These are phyloP conservation scores for Seira ritae DNA, from an alignment of 2,888 invertebrate genomes.

Conservation along the genomic window DNA sequence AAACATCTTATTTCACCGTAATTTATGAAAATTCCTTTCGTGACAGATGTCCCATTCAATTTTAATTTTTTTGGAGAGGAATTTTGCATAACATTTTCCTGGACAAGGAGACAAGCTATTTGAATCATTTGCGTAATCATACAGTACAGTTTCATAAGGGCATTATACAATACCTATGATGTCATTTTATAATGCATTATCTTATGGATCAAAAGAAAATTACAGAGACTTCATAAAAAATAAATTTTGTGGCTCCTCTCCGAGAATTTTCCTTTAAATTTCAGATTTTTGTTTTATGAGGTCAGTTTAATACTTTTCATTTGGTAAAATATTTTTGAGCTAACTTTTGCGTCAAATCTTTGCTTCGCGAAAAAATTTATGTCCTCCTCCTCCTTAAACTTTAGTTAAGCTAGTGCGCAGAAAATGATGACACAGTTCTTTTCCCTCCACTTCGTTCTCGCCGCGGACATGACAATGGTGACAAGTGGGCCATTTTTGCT, in stretches of 20 bases:
- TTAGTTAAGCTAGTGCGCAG: neutral
- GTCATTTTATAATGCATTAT: no score
- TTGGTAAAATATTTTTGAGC: no score
- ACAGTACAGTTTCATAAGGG: neutral
- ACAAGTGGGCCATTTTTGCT: conserved; percentile 52
- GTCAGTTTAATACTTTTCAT: neutral
- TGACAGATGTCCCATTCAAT: conserved; percentile 14
- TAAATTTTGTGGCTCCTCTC: no score
- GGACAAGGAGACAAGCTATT: conserved; percentile 1
- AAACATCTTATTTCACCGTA: neutral
- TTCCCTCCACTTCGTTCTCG: conserved; percentile 22
- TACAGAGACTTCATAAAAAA: no score
- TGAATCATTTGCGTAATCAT: neutral
- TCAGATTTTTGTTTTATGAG: neutral
- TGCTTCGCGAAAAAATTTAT: no score
- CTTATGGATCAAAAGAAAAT: no score
- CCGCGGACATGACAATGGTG: conserved; percentile 37
- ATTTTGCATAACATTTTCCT: neutral
- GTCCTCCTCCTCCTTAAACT: neutral
- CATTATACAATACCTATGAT: no score
- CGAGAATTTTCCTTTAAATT: neutral
- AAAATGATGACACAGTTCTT: conserved; percentile 38
- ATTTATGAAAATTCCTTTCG: conserved; percentile 8
- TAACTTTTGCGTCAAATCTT: no score
- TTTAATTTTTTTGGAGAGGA: neutral